Base-by-base conservation (phyloP, 2,113 vertebrate genomes). In the Tragelaphus buxtoni region DNA sequence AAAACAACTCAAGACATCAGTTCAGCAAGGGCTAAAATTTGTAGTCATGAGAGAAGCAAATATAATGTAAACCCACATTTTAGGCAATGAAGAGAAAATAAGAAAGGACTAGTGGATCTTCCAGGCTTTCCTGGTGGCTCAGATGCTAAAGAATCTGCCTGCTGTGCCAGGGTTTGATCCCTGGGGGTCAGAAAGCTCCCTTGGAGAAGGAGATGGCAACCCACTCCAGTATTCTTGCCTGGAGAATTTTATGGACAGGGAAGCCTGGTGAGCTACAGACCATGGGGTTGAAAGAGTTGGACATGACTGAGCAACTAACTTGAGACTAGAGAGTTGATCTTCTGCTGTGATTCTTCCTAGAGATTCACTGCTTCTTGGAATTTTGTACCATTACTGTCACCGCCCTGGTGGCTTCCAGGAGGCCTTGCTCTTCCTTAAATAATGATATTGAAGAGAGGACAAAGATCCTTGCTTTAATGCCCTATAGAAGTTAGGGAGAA, bases 131-230 rank as follows among this genome's bases (percentile, higher is more conserved):
- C 32, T 72, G 35, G 65, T 12, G 20, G 65, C 9, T 5, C 18
- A 39, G 65, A 72, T 39, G 65, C 65, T 72, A 24, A 72, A 72
- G 20, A 72, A 39, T 39, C 65, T 72, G 20, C 35, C 65, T 72
- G n/a, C 20, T 12, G 20, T 72, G 20, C 18, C 0, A 0, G 20
- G 65, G 20, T 72, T 72, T 1, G 0, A 72, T 12, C 2, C 65
- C 20, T 72, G 65, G 65, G 18, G 65, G 20, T 39, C 9, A 11
- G 35, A 22, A 72, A 72, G 20, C 39, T 72, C 18, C 35, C 9
- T 1, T 72, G 65, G 65, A 65, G 61, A n/a, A 17, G 61, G 61
- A 39, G n/a, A 72, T 72, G n/a, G 35, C 35, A 39, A 39, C 35
- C 9, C 65, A 72, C 65, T 72, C 65, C n/a, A 72, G 10, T 72